These are phyloP conservation scores for Pyrrhia umbra DNA, from an alignment of 2,888 invertebrate genomes.

Conservation along the genomic window DNA sequence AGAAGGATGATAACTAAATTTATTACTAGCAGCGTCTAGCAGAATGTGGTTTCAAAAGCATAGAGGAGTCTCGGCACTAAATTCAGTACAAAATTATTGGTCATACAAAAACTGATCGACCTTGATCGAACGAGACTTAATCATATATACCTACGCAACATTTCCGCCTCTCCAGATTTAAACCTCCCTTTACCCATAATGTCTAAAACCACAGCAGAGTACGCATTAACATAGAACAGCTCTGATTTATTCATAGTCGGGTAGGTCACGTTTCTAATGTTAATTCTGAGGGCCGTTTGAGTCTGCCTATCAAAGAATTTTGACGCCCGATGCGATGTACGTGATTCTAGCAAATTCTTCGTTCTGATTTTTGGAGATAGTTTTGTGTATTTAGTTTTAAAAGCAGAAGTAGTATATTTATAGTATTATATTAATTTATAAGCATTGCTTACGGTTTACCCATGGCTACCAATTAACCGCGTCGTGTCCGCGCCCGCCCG, in stretches of 20 bases:
- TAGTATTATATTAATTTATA: no score
- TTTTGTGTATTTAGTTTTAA: background rate
- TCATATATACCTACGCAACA: background rate
- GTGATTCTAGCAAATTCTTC: conserved; percentile 33
- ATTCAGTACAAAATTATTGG: no score
- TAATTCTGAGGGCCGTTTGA: conserved; percentile 59
- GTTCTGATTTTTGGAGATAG: background rate
- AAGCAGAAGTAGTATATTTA: no score
- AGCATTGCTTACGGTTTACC: no score
- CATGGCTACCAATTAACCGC: no score
- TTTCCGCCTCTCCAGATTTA: background rate
- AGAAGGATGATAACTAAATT: no score
- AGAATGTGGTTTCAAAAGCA: no score
- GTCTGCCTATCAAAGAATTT: conserved; percentile 53
- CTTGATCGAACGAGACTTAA: background rate
- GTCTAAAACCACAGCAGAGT: conserved; percentile 30
- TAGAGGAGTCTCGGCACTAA: no score
- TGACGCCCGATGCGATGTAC: conserved; percentile 38
- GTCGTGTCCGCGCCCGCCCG: no score
- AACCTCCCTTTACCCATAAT: conserved; percentile 28
- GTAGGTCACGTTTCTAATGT: conserved; percentile 63
- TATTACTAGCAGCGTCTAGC: no score
- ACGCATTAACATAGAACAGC: conserved; percentile 48
- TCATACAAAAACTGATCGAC: no score
- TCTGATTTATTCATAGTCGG: conserved; percentile 67